Conservation (phyloP, 1,140 invertebrate species). For the Leptopilina boulardi region DNA sequence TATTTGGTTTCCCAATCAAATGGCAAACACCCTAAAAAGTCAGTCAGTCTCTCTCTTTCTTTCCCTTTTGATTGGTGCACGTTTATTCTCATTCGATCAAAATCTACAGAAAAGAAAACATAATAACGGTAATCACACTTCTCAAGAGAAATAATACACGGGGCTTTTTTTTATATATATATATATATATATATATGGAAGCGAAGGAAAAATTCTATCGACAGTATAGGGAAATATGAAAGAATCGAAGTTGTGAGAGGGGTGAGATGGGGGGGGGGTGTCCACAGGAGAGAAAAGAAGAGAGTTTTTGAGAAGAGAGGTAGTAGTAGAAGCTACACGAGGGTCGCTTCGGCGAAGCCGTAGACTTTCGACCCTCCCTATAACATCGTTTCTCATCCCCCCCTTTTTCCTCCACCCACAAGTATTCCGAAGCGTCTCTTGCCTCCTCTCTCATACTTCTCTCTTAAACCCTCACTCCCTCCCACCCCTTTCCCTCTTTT, state of each 20-base stretch:
- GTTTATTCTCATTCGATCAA: conserved; percentile 8
- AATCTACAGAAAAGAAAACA: not conserved
- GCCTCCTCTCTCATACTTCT: conserved; percentile 50
- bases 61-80: not conserved
- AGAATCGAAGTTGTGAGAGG: conserved; percentile 19
- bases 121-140: conserved; percentile 11
- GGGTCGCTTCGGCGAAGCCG: conserved; percentile 47
- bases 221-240: not conserved
- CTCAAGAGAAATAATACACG: not conserved
- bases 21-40: not conserved
- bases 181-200: not conserved
- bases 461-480: conserved; percentile 41
- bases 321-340: conserved; percentile 1
- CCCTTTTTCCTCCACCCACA: conserved; percentile 43
- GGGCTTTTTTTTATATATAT: not conserved
- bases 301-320: not conserved
- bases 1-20: conserved; percentile 1
- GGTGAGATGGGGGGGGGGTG: conserved; percentile 5
- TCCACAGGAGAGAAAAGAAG: not conserved
- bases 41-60: not conserved
- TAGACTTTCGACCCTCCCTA: conserved; percentile 54
- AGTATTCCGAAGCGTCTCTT: conserved; percentile 42
- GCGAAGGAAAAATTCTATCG: conserved; percentile 11
- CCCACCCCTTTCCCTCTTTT: too few relatives aligned
- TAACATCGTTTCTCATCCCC: conserved; percentile 48